These are phyloP conservation scores for Delichon dasypus DNA, from an alignment of 2,797 vertebrate genomes.

Conservation along the genomic window DNA sequence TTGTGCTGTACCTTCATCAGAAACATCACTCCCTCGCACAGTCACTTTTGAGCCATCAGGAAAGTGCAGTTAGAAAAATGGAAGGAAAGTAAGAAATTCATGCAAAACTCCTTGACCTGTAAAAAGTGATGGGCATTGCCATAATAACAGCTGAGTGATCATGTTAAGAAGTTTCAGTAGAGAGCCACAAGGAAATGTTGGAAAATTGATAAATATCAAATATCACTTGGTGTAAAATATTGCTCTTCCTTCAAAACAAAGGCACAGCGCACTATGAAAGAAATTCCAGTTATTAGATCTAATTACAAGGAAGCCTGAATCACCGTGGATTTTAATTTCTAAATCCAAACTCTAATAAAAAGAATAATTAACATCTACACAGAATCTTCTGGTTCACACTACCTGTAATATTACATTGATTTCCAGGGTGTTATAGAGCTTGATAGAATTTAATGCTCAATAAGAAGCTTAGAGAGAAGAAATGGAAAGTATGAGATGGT, in stretches of 20 bases:
- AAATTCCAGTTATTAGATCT: neutral
- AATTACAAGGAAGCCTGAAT: neutral
- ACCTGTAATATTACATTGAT: neutral
- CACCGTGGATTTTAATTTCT: neutral
- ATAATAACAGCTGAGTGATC: neutral
- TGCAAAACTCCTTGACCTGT: neutral
- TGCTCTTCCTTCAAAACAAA: neutral
- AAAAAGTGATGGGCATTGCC: neutral
- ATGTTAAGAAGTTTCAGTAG: neutral
- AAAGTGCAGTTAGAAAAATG: neutral
- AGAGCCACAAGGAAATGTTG: neutral
- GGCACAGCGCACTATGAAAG: neutral
- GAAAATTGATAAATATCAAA: neutral
- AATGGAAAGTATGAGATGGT: neutral
- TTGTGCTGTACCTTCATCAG: neutral
- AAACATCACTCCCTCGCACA: neutral
- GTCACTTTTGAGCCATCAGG: neutral
- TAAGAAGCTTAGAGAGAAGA: neutral
- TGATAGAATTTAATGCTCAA: neutral
- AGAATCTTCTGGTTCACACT: neutral
- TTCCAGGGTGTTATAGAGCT: neutral
- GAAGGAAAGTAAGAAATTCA: neutral
- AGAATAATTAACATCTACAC: conserved; percentile 9
- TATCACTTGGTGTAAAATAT: neutral
- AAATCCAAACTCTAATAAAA: neutral